Evolutionary conservation across 2,797 vertebrate genomes (phyloP).

Genomic region (Myioborus miniatus): DNA sequence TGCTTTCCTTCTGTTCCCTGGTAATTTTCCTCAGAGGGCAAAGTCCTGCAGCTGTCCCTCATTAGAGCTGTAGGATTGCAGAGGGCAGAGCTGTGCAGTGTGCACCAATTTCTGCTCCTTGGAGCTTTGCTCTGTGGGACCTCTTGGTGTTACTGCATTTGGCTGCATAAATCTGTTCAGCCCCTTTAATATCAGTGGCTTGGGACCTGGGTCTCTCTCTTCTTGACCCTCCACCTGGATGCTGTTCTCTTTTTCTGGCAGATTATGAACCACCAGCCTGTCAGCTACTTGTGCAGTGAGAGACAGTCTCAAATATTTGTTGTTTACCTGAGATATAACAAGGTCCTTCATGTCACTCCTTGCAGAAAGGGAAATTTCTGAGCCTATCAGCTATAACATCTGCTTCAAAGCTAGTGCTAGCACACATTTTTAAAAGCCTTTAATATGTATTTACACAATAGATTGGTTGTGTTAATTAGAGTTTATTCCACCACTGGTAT

Average conservation of each 20-base stretch:
- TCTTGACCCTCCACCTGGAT: neutral
- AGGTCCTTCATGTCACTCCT: neutral
- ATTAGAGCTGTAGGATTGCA: neutral
- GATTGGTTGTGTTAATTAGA: conserved; percentile 36
- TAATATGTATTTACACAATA: conserved; percentile 19
- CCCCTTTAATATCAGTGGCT: neutral
- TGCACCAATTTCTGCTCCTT: neutral
- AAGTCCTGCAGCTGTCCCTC: neutral
- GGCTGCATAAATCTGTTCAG: neutral
- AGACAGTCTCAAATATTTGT: neutral
- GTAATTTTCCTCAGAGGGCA: neutral
- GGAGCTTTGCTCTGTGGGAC: neutral
- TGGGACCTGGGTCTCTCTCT: neutral
- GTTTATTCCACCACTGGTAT: neutral
- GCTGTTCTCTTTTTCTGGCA: neutral
- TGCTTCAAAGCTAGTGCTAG: conserved; percentile 5
- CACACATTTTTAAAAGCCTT: neutral
- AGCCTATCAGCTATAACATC: neutral
- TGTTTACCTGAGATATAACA: neutral
- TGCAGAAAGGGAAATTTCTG: neutral
- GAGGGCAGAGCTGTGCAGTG: neutral
- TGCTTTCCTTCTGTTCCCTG: neutral
- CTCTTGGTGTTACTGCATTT: neutral
- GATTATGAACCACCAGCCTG: neutral
- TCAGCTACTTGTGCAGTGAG: neutral